Conservation (phyloP, 37 sponge, comb jelly and placozoan genomes). For the Geodia barretti region DNA sequence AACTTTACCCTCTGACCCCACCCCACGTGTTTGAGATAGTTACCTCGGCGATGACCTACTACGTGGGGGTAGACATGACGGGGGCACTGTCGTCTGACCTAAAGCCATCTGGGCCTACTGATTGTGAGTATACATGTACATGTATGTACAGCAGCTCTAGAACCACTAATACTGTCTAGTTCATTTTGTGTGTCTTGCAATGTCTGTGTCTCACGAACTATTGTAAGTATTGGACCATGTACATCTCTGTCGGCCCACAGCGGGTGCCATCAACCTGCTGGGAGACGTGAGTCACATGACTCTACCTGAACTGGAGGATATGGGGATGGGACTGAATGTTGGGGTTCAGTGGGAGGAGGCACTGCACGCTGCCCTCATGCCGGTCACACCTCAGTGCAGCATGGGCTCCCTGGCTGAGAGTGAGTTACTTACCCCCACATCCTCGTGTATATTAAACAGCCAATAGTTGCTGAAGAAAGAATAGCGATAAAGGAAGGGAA, state of each 20-base stretch:
- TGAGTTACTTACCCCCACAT: conserved; percentile 31
- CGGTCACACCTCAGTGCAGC: conserved; percentile 81
- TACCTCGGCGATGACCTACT: conserved; percentile 69
- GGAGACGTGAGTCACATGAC: conserved; percentile 44
- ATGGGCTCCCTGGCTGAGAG: conserved; percentile 78
- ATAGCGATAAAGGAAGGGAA: too few species aligned
- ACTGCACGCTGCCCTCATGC: conserved; percentile 86
- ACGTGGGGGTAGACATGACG: conserved; percentile 81
- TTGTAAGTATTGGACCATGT: background rate
- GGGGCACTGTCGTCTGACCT: conserved; percentile 55
- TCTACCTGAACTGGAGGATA: conserved; percentile 62
- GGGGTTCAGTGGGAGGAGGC: conserved; percentile 88
- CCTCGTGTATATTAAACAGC: too few species aligned
- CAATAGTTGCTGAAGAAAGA: too few species aligned
- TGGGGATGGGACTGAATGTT: conserved; percentile 76
- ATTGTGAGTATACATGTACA: background rate
- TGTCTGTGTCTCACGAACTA: background rate
- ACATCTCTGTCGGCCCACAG: background rate
- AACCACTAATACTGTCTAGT: too few species aligned
- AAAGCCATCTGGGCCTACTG: conserved; percentile 10
- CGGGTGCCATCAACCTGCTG: conserved; percentile 30
- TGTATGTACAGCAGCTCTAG: background rate
- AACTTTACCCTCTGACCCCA: conserved; percentile 67
- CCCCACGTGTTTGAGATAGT: conserved; percentile 90
- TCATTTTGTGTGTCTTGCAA: background rate